phyloP scores from a whole-genome alignment of 2,888 invertebrate species.

The Lycophotia porphyrea region DNA sequence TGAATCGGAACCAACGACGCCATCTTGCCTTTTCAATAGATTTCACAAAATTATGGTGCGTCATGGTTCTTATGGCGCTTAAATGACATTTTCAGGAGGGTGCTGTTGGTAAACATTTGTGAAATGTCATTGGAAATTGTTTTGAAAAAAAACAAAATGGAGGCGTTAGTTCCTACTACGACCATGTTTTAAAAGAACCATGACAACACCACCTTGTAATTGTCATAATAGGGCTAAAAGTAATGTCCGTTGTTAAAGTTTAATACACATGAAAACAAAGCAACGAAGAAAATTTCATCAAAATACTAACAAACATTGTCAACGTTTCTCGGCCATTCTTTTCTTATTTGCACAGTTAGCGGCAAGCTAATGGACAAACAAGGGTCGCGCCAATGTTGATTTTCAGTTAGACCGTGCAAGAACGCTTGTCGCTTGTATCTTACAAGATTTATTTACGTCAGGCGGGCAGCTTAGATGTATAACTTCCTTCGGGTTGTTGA shows the following conservation, averaged over 20 bases:
- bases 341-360: slow-evolving; percentile 84
- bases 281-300: slow-evolving; percentile 42
- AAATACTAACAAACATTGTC: slow-evolving; percentile 74
- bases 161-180: not conserved
- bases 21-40: not conserved
- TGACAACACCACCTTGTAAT: not conserved
- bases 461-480: slow-evolving; percentile 36
- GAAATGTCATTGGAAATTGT: not conserved
- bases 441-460: slow-evolving; percentile 84
- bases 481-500: slow-evolving; percentile 41
- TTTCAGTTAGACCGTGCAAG: slow-evolving; percentile 84
- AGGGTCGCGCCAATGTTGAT: slow-evolving; percentile 86
- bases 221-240: not conserved
- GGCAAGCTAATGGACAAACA: slow-evolving; percentile 89
- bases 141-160: not conserved
- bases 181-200: not conserved
- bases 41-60: not conserved
- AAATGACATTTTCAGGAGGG: not conserved
- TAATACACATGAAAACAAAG: slow-evolving; percentile 30
- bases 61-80: not conserved
- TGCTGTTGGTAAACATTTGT: not conserved
- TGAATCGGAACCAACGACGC: not conserved
- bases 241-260: slow-evolving; percentile 10
- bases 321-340: slow-evolving; percentile 74
- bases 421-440: slow-evolving; percentile 83